Percentiles rank a stretch among this genome's conserved stretches.
phyloP scores from a whole-genome alignment of 2,888 invertebrate species.

The Hypsopygia costalis region DNA sequence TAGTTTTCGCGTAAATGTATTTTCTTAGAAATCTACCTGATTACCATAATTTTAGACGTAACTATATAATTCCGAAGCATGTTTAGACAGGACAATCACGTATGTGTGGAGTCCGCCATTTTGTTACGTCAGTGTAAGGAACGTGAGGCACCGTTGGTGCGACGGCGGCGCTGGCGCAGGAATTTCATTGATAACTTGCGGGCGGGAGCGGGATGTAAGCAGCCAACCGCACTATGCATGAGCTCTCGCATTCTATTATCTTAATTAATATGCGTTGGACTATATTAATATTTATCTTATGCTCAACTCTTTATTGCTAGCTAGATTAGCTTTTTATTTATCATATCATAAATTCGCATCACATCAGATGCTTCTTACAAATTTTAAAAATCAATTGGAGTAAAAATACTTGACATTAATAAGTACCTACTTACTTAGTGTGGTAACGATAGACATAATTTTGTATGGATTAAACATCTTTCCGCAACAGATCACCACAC shows the following conservation, averaged over 20 bases:
- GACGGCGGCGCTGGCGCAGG: constrained; percentile 47
- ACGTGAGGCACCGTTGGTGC: constrained; percentile 63
- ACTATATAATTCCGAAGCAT: constrained; percentile 17
- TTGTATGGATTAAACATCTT: constrained; percentile 1
- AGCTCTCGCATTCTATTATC: constrained; percentile 14
- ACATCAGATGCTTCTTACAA: too few relatives aligned
- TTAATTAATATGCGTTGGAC: constrained; percentile 12
- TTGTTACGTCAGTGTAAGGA: constrained; percentile 69
- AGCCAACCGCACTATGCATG: constrained; percentile 23
- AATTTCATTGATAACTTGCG: constrained; percentile 75
- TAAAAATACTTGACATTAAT: too few relatives aligned
- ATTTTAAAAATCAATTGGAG: too few relatives aligned
- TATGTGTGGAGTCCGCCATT: constrained; percentile 56
- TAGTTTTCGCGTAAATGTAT: constrained; percentile 25
- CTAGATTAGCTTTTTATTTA: too few relatives aligned
- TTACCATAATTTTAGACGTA: background rate
- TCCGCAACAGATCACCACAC: background rate
- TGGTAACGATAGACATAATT: background rate
- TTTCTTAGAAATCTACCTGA: constrained; percentile 15
- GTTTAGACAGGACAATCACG: constrained; percentile 34
- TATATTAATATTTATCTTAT: too few relatives aligned
- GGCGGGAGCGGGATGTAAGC: constrained; percentile 63
- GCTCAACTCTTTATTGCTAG: too few relatives aligned
- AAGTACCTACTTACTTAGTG: too few relatives aligned
- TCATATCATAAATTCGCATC: too few relatives aligned